Evolutionary conservation across 2,113 vertebrate species (phyloP).

Genomic region (Uropsilus gracilis): DNA sequence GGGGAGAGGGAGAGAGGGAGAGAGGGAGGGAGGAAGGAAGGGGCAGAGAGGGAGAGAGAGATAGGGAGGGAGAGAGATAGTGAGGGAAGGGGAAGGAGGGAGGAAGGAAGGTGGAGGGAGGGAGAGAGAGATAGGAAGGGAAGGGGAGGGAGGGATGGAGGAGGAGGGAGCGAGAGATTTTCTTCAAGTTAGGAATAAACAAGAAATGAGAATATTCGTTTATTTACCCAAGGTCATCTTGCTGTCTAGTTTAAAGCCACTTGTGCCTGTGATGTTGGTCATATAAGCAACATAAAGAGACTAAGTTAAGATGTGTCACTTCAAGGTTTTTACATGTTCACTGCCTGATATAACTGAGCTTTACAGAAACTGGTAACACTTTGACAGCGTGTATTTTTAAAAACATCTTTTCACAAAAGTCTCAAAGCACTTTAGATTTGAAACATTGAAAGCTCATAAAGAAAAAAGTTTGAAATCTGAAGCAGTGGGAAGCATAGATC

Average conservation of each 20-base stretch:
- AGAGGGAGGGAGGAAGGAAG: background rate
- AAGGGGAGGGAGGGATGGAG: background rate
- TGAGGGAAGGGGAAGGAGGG: too few species aligned
- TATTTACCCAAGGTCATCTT: slow-evolving; percentile 38
- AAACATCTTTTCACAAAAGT: slow-evolving; percentile 75
- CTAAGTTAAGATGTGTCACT: slow-evolving; percentile 29
- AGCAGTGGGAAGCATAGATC: slow-evolving; percentile 70
- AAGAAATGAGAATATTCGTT: background rate
- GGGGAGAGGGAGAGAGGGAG: too few species aligned
- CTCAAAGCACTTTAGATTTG: slow-evolving; percentile 68
- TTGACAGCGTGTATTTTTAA: slow-evolving; percentile 77
- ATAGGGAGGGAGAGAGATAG: background rate
- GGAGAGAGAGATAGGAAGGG: background rate
- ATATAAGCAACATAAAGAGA: slow-evolving; percentile 15
- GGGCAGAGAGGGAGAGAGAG: background rate
- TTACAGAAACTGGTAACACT: slow-evolving; percentile 76
- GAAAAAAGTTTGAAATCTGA: slow-evolving; percentile 71
- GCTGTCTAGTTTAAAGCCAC: background rate
- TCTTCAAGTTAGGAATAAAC: background rate
- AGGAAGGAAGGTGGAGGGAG: background rate
- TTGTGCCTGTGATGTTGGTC: background rate
- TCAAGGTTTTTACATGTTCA: slow-evolving; percentile 68
- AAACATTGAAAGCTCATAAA: slow-evolving; percentile 75
- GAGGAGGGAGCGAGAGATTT: too few species aligned
- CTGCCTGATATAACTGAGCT: slow-evolving; percentile 75